These are phyloP conservation scores for Melanocharis versteri DNA, from an alignment of 2,113 vertebrate genomes.

Conservation along the genomic window DNA sequence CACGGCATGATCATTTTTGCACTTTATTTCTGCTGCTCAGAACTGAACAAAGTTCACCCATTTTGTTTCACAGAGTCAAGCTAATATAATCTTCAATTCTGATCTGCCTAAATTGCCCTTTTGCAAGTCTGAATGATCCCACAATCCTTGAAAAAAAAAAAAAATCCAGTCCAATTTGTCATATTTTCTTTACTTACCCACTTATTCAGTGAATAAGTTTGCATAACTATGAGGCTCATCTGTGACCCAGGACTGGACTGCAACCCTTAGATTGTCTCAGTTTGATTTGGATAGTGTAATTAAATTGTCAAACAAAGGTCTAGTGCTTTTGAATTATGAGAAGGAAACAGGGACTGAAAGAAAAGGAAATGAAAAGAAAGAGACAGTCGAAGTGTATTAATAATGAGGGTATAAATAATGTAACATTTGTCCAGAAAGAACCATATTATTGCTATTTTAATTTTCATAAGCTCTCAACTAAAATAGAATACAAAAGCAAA, in stretches of 20 bases:
- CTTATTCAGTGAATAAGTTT: background rate
- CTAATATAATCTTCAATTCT: background rate
- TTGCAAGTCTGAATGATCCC: background rate
- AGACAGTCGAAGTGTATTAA: background rate
- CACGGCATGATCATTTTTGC: background rate
- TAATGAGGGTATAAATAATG: slow-evolving; percentile 22
- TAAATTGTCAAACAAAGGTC: slow-evolving; percentile 1
- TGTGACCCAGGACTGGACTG: background rate
- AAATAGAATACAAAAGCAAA: background rate
- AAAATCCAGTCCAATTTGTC: background rate
- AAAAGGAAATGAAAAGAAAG: background rate
- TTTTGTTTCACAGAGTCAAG: background rate
- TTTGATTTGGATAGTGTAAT: background rate
- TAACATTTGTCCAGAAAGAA: background rate
- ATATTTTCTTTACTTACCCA: background rate
- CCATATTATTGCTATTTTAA: background rate
- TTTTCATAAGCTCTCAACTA: slow-evolving; percentile 5
- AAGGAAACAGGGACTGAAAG: background rate
- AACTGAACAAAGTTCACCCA: background rate
- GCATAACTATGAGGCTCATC: background rate
- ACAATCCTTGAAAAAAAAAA: background rate
- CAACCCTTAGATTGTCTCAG: background rate
- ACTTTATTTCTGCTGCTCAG: background rate
- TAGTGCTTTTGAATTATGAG: background rate
- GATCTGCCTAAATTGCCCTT: background rate